phyloP scores from a whole-genome alignment of 2,113 vertebrate species.

The Serilophus lunatus region DNA sequence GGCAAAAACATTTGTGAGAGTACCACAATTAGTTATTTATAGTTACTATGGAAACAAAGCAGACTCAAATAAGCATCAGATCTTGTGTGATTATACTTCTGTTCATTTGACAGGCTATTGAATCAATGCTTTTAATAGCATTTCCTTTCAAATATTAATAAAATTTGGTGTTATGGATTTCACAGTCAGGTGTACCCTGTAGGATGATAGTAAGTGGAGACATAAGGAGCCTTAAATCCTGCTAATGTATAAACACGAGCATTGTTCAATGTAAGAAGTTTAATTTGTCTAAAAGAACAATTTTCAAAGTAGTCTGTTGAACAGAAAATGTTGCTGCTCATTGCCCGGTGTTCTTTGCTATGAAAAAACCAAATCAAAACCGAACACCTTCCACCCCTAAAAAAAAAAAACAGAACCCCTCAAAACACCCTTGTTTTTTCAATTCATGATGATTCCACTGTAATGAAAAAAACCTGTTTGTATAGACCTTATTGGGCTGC shows the following conservation, averaged over 20 bases:
- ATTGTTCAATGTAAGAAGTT: neutral
- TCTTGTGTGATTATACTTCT: neutral
- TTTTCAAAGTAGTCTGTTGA: neutral
- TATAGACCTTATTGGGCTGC: neutral
- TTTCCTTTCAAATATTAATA: neutral
- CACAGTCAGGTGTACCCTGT: neutral
- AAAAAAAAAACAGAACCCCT: neutral
- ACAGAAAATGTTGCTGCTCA: neutral
- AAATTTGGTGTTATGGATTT: neutral
- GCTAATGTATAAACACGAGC: neutral
- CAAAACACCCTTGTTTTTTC: neutral
- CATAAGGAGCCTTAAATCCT: neutral
- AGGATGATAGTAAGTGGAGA: neutral
- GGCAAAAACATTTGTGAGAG: slow-evolving; percentile 46
- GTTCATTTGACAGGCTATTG: neutral
- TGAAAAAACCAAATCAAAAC: neutral
- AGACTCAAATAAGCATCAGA: slow-evolving; percentile 22
- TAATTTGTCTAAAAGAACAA: neutral
- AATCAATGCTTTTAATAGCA: neutral
- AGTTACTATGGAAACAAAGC: slow-evolving; percentile 64
- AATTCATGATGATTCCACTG: neutral
- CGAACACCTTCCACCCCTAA: neutral
- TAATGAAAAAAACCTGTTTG: neutral
- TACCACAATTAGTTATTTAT: slow-evolving; percentile 47
- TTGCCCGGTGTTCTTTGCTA: neutral